Evolutionary conservation across 2,888 invertebrate genomes (phyloP).

Genomic region (Auanema sp.): DNA sequence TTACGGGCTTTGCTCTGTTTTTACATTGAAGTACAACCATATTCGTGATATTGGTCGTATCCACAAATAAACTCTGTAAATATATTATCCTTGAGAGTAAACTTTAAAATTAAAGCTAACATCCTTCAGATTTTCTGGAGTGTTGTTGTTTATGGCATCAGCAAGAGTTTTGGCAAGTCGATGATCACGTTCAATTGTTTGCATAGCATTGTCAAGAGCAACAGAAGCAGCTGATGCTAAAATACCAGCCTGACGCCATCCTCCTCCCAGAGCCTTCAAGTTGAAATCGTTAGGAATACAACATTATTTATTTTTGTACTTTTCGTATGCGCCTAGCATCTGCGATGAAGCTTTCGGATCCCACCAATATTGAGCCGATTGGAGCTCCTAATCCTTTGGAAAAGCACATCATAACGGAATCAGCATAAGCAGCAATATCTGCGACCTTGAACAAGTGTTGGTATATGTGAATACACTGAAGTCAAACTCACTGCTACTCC

Average conservation of each 20-base stretch:
- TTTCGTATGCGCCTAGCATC: constrained; percentile 35
- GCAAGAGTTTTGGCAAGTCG: constrained; percentile 60
- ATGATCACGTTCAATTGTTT: constrained; percentile 78
- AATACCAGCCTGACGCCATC: constrained; percentile 88
- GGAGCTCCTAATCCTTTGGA: constrained; percentile 84
- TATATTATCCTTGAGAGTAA: constrained; percentile 3
- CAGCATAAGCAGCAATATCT: constrained; percentile 68
- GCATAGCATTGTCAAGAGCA: constrained; percentile 77
- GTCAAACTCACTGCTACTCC: constrained; percentile 69
- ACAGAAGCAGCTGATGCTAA: constrained; percentile 86
- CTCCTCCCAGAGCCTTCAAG: constrained; percentile 88
- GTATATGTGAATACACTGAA: too few relatives aligned
- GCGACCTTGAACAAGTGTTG: constrained; percentile 25
- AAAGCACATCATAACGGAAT: constrained; percentile 83
- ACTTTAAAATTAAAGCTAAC: constrained; percentile 7
- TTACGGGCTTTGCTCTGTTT: constrained; percentile 31
- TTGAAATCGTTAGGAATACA: constrained; percentile 51
- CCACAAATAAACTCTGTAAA: constrained; percentile 35
- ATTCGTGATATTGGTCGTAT: constrained; percentile 45
- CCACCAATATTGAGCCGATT: constrained; percentile 82
- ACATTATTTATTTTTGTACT: constrained; percentile 5
- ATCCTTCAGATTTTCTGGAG: constrained; percentile 29
- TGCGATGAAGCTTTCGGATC: constrained; percentile 66
- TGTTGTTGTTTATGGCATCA: constrained; percentile 39
- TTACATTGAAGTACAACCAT: constrained; percentile 50